Percentiles rank a stretch among this genome's conserved stretches.
phyloP scores from a whole-genome alignment of 2,113 vertebrate species.

The Murina feae region DNA sequence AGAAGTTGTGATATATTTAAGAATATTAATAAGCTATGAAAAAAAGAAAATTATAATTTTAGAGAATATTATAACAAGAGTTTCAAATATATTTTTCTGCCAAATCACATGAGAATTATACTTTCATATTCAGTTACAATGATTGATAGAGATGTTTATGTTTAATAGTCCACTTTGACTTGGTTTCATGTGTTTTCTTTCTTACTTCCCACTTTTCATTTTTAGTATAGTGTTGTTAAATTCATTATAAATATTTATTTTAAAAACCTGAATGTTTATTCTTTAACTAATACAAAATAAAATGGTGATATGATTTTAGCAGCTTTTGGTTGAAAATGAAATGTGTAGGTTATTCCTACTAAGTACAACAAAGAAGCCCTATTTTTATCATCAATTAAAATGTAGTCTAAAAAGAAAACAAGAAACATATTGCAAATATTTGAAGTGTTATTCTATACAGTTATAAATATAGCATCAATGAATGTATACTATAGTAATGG shows the following conservation, averaged over 20 bases:
- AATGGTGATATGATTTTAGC: not conserved
- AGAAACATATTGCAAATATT: not conserved
- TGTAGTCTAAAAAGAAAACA: not conserved
- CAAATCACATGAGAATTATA: not conserved
- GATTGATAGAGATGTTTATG: not conserved
- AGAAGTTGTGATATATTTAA: not conserved
- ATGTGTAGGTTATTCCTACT: not conserved
- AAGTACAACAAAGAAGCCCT: not conserved
- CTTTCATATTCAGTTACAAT: not conserved
- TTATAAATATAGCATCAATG: not conserved
- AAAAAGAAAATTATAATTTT: not conserved
- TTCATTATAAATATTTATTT: not conserved
- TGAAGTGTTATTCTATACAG: not conserved
- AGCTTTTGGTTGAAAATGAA: not conserved
- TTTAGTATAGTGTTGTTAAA: not conserved
- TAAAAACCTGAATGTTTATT: not conserved
- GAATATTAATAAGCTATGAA: not conserved
- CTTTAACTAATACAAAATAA: not conserved
- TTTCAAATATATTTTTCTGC: not conserved
- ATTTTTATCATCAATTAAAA: not conserved
- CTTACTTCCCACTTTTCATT: not conserved
- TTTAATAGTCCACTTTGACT: not conserved
- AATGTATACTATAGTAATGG: not conserved
- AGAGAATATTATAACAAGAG: not conserved
- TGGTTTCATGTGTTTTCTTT: not conserved